phyloP scores from a whole-genome alignment of 2,113 vertebrate species.

The Peromyscus californicus region DNA sequence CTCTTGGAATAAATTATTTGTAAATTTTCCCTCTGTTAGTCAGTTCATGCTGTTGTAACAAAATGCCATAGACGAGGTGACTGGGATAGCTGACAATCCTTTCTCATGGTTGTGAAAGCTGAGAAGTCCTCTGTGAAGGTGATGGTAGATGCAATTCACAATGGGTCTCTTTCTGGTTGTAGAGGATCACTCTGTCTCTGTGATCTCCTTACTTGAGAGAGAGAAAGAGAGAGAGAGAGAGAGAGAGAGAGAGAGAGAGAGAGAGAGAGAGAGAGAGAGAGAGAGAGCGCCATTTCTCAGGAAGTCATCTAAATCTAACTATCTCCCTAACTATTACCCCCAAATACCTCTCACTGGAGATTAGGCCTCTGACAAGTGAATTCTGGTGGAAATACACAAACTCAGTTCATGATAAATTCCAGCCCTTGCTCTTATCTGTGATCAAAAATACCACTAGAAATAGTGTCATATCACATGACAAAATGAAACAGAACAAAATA shows the following conservation, averaged over 20 bases:
- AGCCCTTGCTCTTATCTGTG: background rate
- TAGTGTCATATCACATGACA: background rate
- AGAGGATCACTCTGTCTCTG: no score
- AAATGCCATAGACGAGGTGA: background rate
- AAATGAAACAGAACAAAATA: background rate
- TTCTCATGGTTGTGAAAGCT: background rate
- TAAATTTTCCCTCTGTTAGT: background rate
- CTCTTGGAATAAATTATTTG: background rate
- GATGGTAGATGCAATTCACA: background rate
- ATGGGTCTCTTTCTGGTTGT: background rate
- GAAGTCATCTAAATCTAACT: background rate
- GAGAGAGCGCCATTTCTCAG: background rate
- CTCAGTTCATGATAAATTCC: background rate
- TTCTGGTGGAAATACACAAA: background rate
- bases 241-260: background rate
- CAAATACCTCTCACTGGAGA: background rate
- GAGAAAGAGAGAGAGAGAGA: no score
- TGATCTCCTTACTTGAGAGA: background rate
- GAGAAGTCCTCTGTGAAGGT: no score
- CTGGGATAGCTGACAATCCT: no score
- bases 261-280: background rate
- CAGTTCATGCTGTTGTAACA: background rate
- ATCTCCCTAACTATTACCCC: background rate
- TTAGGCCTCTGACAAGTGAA: background rate
- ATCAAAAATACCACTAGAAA: background rate